Evolutionary conservation across 2,113 vertebrate species (phyloP).

Genomic region (Notothenia coriiceps): DNA sequence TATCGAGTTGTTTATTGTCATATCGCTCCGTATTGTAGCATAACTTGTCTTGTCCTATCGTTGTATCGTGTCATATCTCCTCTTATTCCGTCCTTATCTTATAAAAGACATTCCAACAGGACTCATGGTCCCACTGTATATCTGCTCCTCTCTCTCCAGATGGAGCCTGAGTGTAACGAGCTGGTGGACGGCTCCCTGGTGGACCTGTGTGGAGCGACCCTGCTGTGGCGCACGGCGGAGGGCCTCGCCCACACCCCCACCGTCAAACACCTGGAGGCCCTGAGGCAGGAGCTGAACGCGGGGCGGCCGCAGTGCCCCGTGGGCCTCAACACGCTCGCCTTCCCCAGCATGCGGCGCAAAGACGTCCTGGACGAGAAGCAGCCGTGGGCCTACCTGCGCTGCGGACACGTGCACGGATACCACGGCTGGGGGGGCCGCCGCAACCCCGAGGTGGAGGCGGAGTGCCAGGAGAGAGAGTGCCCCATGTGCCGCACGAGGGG

Average conservation of each 20-base stretch:
- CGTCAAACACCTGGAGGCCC: slow-evolving; percentile 92
- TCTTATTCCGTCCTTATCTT: too few species aligned
- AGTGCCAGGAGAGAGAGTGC: slow-evolving; percentile 91
- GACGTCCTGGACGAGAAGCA: slow-evolving; percentile 91
- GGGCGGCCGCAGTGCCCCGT: slow-evolving; percentile 96
- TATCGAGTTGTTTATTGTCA: too few species aligned
- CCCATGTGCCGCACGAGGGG: slow-evolving; percentile 94
- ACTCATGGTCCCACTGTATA: neutral
- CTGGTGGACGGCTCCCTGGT: slow-evolving; percentile 94
- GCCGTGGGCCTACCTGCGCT: slow-evolving; percentile 95
- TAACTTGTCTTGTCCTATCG: too few species aligned
- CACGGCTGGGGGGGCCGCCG: slow-evolving; percentile 90
- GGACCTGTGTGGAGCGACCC: slow-evolving; percentile 93
- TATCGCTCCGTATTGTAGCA: too few species aligned
- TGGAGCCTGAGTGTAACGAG: slow-evolving; percentile 92
- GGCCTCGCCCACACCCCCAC: slow-evolving; percentile 92
- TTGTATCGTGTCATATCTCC: too few species aligned
- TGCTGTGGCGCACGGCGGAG: slow-evolving; percentile 95
- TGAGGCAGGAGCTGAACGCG: slow-evolving; percentile 94
- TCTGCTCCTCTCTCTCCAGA: slow-evolving; percentile 76
- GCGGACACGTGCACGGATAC: slow-evolving; percentile 95
- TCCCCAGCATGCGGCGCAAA: slow-evolving; percentile 93
- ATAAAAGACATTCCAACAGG: neutral
- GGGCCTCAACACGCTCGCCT: slow-evolving; percentile 94
- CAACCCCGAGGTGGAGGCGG: slow-evolving; percentile 53